These are phyloP conservation scores for Grammomys dolichurus DNA, from an alignment of 2,113 vertebrate genomes.

Conservation along the genomic window DNA sequence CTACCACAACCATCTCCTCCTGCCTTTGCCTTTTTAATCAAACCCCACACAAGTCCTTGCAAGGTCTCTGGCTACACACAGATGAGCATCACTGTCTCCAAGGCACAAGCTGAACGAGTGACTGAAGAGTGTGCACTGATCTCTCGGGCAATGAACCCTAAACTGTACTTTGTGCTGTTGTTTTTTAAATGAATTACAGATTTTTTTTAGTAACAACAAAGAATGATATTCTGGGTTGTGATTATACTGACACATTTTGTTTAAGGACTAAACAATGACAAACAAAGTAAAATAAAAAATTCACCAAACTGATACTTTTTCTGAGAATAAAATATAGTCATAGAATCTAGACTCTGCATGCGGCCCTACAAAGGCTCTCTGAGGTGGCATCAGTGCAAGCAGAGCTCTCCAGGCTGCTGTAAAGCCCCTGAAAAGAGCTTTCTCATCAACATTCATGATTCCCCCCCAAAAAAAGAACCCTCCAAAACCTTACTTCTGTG, in stretches of 20 bases:
- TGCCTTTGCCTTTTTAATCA: conserved; percentile 74
- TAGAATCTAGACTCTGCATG: not conserved
- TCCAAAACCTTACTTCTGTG: not conserved
- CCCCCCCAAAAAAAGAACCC: not conserved
- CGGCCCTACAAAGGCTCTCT: conserved; percentile 20
- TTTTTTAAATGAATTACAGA: conserved; percentile 42
- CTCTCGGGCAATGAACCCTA: conserved; percentile 56
- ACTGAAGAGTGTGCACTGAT: conserved; percentile 66
- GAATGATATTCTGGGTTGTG: conserved; percentile 16
- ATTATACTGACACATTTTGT: conserved; percentile 58
- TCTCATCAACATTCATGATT: not conserved
- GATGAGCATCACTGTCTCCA: conserved; percentile 75
- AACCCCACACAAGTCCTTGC: conserved; percentile 77
- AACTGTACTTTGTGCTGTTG: conserved; percentile 49
- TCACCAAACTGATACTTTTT: conserved; percentile 60
- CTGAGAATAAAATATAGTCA: not conserved
- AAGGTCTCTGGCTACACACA: conserved; percentile 77
- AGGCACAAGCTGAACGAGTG: conserved; percentile 67
- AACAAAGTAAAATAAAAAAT: conserved; percentile 67
- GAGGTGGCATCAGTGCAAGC: not conserved
- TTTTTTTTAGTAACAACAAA: conserved; percentile 50
- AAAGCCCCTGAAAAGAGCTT: conserved; percentile 46
- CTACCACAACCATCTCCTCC: conserved; percentile 71
- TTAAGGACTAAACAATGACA: conserved; percentile 49
- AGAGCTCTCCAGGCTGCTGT: conserved; percentile 33